phyloP scores from a whole-genome alignment of 1,140 invertebrate species.

The Drosophila parvula region DNA sequence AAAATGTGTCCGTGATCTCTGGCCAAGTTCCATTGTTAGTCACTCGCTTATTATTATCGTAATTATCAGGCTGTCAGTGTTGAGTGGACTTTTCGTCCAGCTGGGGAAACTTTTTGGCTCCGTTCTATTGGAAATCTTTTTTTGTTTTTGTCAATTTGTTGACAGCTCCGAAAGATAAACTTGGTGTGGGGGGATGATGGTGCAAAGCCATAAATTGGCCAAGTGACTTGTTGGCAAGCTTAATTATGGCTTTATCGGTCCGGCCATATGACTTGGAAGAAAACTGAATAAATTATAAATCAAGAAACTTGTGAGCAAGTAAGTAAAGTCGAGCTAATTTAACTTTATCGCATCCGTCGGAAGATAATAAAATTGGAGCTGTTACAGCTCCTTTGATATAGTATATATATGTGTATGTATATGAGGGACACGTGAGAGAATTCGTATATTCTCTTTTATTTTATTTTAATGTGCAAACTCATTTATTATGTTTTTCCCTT shows the following conservation, averaged over 20 bases:
- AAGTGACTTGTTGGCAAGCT: slow-evolving; percentile 36
- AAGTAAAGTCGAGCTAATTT: slow-evolving; percentile 14
- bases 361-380: not conserved
- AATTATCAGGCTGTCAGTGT: slow-evolving; percentile 42
- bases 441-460: slow-evolving; percentile 10
- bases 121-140: slow-evolving; percentile 29
- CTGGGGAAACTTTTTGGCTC: slow-evolving; percentile 17
- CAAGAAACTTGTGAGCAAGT: slow-evolving; percentile 19
- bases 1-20: slow-evolving; percentile 23
- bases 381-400: slow-evolving; percentile 17
- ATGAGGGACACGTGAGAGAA: not conserved
- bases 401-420: not conserved
- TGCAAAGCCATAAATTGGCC: slow-evolving; percentile 45
- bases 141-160: slow-evolving; percentile 41
- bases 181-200: slow-evolving; percentile 6
- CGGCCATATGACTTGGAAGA: slow-evolving; percentile 36
- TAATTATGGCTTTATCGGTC: slow-evolving; percentile 37
- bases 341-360: not conserved
- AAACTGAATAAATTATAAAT: slow-evolving; percentile 45
- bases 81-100: slow-evolving; percentile 14
- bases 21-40: slow-evolving; percentile 23
- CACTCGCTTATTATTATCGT: slow-evolving; percentile 45
- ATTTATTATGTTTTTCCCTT: slow-evolving; percentile 15
- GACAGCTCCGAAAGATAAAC: slow-evolving; percentile 41
- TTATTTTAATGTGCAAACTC: slow-evolving; percentile 1